Base-by-base conservation (phyloP, 2,888 invertebrate genomes). In the Catocala nupta region DNA sequence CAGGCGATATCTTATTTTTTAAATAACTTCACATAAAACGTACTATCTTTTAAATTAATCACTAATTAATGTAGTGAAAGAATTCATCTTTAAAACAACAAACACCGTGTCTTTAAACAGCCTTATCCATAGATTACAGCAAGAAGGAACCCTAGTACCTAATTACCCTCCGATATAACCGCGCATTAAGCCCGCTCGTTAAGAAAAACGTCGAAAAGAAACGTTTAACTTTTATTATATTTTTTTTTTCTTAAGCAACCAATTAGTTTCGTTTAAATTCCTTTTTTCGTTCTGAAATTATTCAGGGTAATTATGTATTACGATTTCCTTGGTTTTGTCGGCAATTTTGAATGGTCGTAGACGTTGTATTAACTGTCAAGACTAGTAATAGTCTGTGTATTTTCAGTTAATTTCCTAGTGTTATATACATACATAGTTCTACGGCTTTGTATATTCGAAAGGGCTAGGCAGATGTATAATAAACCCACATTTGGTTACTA, bases 141-240 rank as follows among this genome's bases (percentile, higher is more conserved):
- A n/a, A 13, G 9, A 56, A 49, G n/a, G n/a, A 71, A 58, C 58
- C 54, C 39, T 7, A 52, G 44, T 53, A 59, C 59, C 61, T 72
- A 72, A 72, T 72, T 72, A 75, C 68, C 54, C 5, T 50, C 16
- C 48, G 12, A 34, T 39, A 72, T 59, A 49, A 56, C 36, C 43
- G 50, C 55, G 7, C 44, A 63, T 52, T 71, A 55, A 73, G 64
- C 64, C 53, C 11, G 53, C 76, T 75, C 72, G 73, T 73, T 75
- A 73, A 72, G 76, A 68, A 75, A 71, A 73, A 68, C 55, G 72
- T 67, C 36, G 53, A 55, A 61, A 61, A 73, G 55, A 73, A 56
- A 52, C 55, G 25, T 58, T 36, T 8, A 49, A 48, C 53, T 54
- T 39, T 39, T 50, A 67, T 61, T 64, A 63, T 71, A 72, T 36